Conservation (phyloP, 2,797 vertebrate species). For the Poecilia wingei region DNA sequence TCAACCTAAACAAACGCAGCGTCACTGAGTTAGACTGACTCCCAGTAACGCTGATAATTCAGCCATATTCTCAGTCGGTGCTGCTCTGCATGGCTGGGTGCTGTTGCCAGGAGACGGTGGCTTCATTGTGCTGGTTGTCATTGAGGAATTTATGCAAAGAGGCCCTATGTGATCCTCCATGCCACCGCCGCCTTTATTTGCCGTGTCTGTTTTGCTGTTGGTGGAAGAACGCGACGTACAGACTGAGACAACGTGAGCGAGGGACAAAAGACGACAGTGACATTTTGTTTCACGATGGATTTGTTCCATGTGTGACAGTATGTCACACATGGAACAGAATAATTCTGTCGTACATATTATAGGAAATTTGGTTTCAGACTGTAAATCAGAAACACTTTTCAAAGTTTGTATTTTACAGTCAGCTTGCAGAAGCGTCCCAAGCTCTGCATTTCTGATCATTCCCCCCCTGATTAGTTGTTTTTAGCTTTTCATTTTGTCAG, state of each 20-base stretch:
- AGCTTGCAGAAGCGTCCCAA: slow-evolving; percentile 38
- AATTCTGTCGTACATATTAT: slow-evolving; percentile 20
- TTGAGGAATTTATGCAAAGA: slow-evolving; percentile 37
- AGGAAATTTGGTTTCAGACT: slow-evolving; percentile 30
- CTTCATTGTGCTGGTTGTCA: slow-evolving; percentile 15
- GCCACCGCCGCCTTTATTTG: slow-evolving; percentile 3
- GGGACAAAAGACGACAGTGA: slow-evolving; percentile 2
- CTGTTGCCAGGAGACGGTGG: slow-evolving; percentile 21
- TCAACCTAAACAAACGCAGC: neutral
- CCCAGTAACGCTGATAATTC: neutral
- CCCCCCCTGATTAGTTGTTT: slow-evolving; percentile 14
- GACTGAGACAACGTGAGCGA: neutral
- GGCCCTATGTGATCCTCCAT: slow-evolving; percentile 9
- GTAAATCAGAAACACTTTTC: slow-evolving; percentile 33
- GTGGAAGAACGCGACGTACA: slow-evolving; percentile 14
- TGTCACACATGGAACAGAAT: slow-evolving; percentile 34
- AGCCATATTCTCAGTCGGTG: neutral
- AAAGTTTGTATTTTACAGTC: slow-evolving; percentile 37
- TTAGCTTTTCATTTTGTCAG: neutral
- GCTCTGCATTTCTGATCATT: neutral
- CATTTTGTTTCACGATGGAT: neutral
- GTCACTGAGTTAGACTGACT: neutral
- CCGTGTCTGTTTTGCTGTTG: slow-evolving; percentile 20
- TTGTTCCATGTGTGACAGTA: slow-evolving; percentile 1
- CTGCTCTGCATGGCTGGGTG: neutral